Evolutionary conservation across 30 jellyfish, hydroid and myxozoan species (phyloP).

Genomic region (Mastigias papua): DNA sequence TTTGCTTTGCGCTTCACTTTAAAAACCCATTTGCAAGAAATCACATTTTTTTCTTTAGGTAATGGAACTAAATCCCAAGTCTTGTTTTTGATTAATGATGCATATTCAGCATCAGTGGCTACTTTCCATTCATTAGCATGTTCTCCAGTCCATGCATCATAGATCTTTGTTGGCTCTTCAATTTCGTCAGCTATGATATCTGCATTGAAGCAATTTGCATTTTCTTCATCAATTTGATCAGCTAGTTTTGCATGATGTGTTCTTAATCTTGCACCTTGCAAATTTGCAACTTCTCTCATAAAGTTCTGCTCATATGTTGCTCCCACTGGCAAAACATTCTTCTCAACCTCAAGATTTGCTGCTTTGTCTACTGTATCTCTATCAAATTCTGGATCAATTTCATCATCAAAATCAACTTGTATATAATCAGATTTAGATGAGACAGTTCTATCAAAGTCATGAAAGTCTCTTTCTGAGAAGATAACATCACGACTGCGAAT

Average conservation of each 20-base stretch:
- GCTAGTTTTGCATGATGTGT: neutral
- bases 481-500: constrained; percentile 5
- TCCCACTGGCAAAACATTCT: constrained; percentile 24
- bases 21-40: constrained; percentile 17
- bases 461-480: constrained; percentile 10
- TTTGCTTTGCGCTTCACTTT: too few species aligned
- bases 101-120: constrained; percentile 40
- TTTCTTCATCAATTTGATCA: neutral
- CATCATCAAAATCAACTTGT: constrained; percentile 5
- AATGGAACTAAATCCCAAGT: constrained; percentile 2
- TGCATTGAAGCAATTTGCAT: constrained; percentile 7
- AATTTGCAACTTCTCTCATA: constrained; percentile 20
- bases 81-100: constrained; percentile 11
- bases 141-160: constrained; percentile 21
- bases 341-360: neutral
- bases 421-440: constrained; percentile 8
- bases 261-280: constrained; percentile 5
- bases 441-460: constrained; percentile 14
- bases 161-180: neutral
- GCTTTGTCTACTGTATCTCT: neutral
- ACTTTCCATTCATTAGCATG: constrained; percentile 12
- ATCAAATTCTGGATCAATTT: constrained; percentile 27
- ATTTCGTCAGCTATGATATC: constrained; percentile 10
- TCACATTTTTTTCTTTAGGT: neutral
- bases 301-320: constrained; percentile 22